These are phyloP conservation scores for Pampusana beccarii DNA, from an alignment of 2,113 vertebrate species.

Conservation along the genomic window DNA sequence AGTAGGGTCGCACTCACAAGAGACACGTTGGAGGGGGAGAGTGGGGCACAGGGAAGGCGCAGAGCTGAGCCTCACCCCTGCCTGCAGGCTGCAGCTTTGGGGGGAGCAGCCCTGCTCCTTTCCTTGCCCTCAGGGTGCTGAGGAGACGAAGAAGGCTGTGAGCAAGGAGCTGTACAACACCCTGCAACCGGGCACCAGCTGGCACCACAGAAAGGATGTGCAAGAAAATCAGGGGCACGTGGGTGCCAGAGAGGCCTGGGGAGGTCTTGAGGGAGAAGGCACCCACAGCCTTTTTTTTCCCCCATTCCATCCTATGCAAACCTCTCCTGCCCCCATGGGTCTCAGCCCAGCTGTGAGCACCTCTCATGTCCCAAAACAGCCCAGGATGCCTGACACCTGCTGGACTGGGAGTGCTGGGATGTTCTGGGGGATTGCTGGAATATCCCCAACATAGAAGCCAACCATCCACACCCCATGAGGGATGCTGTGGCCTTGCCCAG, in stretches of 20 bases:
- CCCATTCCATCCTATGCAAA: neutral
- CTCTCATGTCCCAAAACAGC: neutral
- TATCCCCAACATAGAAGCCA: neutral
- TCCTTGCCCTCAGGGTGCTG: neutral
- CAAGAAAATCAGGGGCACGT: neutral
- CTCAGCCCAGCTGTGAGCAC: neutral
- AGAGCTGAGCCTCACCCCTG: neutral
- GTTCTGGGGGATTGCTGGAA: neutral
- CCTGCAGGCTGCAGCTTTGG: neutral
- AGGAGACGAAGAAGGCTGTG: neutral
- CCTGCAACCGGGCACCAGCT: neutral
- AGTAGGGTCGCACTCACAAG: neutral
- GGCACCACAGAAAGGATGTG: neutral
- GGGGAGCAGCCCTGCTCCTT: neutral
- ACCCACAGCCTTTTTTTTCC: neutral
- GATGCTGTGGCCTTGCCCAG: neutral
- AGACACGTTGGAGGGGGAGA: neutral
- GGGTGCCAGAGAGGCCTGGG: neutral
- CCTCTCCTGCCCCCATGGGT: fast-evolving
- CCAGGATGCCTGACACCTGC: neutral
- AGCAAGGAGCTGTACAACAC: neutral
- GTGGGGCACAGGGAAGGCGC: fast-evolving
- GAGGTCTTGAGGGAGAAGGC: neutral
- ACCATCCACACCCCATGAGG: fast-evolving
- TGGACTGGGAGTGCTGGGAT: neutral